A percentile compares a stretch with the other conserved stretches of the same genome.
phyloP scores from a whole-genome alignment of 2,113 vertebrate genomes.

The Ranitomeya variabilis region DNA sequence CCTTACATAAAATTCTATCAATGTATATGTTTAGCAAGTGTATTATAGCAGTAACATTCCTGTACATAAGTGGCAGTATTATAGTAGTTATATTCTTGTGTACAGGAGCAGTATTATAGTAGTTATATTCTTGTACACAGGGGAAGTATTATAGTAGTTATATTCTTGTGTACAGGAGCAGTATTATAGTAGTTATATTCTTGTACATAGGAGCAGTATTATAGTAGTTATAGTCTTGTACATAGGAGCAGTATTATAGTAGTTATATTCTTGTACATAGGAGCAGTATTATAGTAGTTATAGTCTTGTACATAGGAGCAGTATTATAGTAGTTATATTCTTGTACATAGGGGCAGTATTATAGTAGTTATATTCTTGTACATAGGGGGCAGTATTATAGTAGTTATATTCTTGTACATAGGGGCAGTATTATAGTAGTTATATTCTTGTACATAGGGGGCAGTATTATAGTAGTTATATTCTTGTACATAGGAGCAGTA shows the following conservation, averaged over 20 bases:
- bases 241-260: not conserved
- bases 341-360: not conserved
- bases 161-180: not conserved
- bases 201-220: not conserved
- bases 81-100: not conserved
- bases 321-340: not conserved
- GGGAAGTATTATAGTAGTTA: not conserved
- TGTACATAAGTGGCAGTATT: not conserved
- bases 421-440: not conserved
- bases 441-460: not conserved
- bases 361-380: not conserved
- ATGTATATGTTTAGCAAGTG: not conserved
- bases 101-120: not conserved
- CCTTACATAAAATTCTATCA: not conserved
- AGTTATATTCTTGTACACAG: not conserved
- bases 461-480: slow-evolving; percentile 15
- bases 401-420: not conserved
- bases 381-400: not conserved
- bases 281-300: not conserved
- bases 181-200: slow-evolving; percentile 2
- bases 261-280: not conserved
- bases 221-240: not conserved
- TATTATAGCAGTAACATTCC: slow-evolving; percentile 9
- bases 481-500: not conserved
- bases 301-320: not conserved